Evolutionary conservation across 2,797 vertebrate genomes (phyloP), one percentile per base, ranked within the genome.

Genomic region (Heterohyrax brucei): DNA sequence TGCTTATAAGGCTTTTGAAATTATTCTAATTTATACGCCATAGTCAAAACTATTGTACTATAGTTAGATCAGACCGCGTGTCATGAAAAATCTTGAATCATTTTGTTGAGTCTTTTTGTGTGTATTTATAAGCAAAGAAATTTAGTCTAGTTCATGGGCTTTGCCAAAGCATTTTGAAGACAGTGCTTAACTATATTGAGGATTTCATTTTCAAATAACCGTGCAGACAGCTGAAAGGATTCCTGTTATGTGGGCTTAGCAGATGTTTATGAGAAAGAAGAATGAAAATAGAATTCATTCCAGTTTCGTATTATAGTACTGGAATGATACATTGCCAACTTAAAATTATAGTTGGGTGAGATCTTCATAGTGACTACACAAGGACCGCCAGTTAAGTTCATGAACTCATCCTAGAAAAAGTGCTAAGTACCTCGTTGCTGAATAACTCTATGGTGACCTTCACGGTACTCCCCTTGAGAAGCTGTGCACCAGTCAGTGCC

Each of bases 1-100:
- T 33, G n/a, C 28, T 86, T 53, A 66, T 7, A 84, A 89, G 56
- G 22, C 33, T 87, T 84, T 92, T 91, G 64, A 75, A 61, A 78
- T 79, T 72, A 59, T 73, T 53, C 46, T 46, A 96, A 68, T 96
- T 92, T 53, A 61, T 5, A 10, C 4, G 26, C 44, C 68, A 33
- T 4, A 53, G 53, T 16, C 7, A 44, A 92, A 80, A 80, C 13
- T 72, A 16, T 24, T 78, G 19, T 30, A 44, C 46, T 46, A 56
- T 56, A 56, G 53, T 56, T 56, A 56, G 22, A 59, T n/a, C 61
- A 94, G 79, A 21, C n/a, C 64, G 4, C 66, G 19, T 14, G 46
- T 33, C 61, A 33, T 76, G n/a, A n/a, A 10, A 59, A 70, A 7
- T 77, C n/a, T 86, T 48, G 70, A 91, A 44, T 89, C 30, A 33